phyloP scores from a whole-genome alignment of 2,888 invertebrate genomes.

The Brenthis ino region DNA sequence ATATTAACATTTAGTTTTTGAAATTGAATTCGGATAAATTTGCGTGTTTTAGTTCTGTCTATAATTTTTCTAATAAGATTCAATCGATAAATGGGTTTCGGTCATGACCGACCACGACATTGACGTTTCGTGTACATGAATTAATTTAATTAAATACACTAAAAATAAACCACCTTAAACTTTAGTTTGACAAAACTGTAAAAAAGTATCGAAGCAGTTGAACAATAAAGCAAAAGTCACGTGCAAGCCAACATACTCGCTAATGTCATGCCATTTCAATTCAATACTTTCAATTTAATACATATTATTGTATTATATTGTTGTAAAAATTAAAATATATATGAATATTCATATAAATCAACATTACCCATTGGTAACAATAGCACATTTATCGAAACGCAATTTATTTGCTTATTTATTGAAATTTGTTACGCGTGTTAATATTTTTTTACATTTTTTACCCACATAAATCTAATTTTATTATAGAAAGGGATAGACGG shows the following conservation, averaged over 20 bases:
- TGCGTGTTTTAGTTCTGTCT: not conserved
- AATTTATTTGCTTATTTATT: constrained; percentile 81
- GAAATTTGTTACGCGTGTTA: constrained; percentile 77
- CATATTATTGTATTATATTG: constrained; percentile 42
- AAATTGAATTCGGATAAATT: no score
- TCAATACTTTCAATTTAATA: constrained; percentile 33
- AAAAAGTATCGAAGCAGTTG: no score
- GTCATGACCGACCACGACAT: constrained; percentile 11
- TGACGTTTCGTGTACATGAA: not conserved
- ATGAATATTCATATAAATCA: constrained; percentile 83
- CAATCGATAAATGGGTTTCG: not conserved
- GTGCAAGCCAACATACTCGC: constrained; percentile 23
- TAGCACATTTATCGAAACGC: constrained; percentile 72
- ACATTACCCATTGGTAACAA: constrained; percentile 68
- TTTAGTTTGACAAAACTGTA: no score
- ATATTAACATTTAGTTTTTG: no score
- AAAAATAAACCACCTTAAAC: no score
- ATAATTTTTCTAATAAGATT: constrained; percentile 3
- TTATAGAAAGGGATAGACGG: constrained; percentile 56
- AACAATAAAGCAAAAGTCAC: constrained; percentile 16
- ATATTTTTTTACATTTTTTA: constrained; percentile 50
- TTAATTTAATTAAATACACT: no score
- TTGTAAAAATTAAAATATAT: constrained; percentile 58
- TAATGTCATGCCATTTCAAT: constrained; percentile 48
- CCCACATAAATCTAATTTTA: constrained; percentile 51